Percentiles rank a stretch among this genome's conserved stretches.
phyloP scores from a whole-genome alignment of 2,888 invertebrate genomes.

The Cinara cedri region DNA sequence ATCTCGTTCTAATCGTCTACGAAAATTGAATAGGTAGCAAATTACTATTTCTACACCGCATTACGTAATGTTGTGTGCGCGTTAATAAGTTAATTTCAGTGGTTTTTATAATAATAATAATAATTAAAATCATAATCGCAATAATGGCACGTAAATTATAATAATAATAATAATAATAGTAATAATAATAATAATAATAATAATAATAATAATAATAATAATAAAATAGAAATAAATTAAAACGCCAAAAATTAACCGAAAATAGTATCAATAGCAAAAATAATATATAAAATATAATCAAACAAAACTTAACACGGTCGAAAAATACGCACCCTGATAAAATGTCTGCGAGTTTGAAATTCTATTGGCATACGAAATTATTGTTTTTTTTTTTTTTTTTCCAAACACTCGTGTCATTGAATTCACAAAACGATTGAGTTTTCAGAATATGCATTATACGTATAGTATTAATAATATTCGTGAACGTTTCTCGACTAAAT shows the following conservation, averaged over 20 bases:
- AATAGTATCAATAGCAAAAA: slow-evolving; percentile 41
- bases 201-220: not conserved
- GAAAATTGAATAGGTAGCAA: no score
- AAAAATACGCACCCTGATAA: slow-evolving; percentile 51
- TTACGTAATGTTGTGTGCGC: not conserved
- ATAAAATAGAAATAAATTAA: slow-evolving; percentile 13
- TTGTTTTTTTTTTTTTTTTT: no score
- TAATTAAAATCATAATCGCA: slow-evolving; percentile 2
- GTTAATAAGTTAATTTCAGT: not conserved
- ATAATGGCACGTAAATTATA: no score
- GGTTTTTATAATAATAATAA: not conserved
- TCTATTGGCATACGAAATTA: not conserved
- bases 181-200: slow-evolving; percentile 17
- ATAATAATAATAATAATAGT: slow-evolving; percentile 25
- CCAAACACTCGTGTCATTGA: no score
- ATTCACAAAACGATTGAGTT: no score
- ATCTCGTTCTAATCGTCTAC: no score
- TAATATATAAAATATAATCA: slow-evolving; percentile 52
- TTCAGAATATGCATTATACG: no score
- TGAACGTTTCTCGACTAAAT: not conserved
- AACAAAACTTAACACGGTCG: slow-evolving; percentile 51
- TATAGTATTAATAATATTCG: not conserved
- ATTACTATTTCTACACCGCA: not conserved
- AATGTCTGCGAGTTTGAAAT: slow-evolving; percentile 27
- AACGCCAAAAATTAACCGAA: slow-evolving; percentile 10